Evolutionary conservation across 2,113 vertebrate species (phyloP), one percentile per base, ranked within the genome.

Genomic region (Poicephalus meyeri): DNA sequence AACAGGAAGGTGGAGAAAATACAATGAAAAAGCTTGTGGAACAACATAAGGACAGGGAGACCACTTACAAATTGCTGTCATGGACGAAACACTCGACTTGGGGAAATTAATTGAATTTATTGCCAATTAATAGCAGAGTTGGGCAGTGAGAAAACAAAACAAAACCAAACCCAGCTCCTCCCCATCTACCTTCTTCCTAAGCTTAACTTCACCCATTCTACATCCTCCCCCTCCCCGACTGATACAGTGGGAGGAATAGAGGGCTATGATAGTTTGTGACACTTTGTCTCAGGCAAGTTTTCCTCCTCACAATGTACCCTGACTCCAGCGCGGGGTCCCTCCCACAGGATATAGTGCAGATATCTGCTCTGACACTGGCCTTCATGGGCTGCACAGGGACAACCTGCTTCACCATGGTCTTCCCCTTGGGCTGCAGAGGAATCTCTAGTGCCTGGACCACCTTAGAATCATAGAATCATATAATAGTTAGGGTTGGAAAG

Each of bases 211-310:
- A 58, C 15, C 66, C 31, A 18, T 66, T 35, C 28, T 55, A 10
- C 7, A 4, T 55, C 23, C 7, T 50, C 7, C 12, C 3, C 0
- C 3, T 66, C 10, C 9, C 8, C 3, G 2, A 7, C 10, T 0
- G 4, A 29, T 1, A 8, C 2, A 35, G 4, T 1, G 13, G 23
- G 16, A 52, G 52, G 19, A 44, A 37, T 11, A 68, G 23, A 26
- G 33, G 8, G 4, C 20, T 28, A 28, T 58, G 20, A 35, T 58
- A 46, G 41, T 41, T 74, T n/a, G n/a, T 24, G 41, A 61, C 10
- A 26, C 3, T 50, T 44, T 1, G 0, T 26, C 5, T 29, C 28
- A 46, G 31, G 14, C 24, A 19, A 13, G 46, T 11, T 49, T 91
- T 39, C 24, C 21, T 82, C 20, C 16, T 65, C 35, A 35, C 7